Percentiles rank a stretch among this genome's conserved stretches.
Conservation (phyloP, 2,113 vertebrate species). For the Porphyrio hochstetteri region DNA sequence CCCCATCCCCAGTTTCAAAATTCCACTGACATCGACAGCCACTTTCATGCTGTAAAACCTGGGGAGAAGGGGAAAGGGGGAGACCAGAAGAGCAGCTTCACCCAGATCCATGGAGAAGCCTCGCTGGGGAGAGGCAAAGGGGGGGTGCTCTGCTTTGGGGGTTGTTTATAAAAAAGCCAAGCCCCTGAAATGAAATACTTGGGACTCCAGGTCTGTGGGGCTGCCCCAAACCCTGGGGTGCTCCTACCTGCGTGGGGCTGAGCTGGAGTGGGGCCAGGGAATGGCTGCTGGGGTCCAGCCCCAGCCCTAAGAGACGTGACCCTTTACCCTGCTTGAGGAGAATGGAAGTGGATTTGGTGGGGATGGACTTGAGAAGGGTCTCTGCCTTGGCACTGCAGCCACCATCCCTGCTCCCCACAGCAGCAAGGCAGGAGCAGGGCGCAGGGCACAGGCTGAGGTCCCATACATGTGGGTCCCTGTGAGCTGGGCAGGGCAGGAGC, state of each 20-base stretch:
- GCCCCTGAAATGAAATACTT: background rate
- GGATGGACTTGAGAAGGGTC: background rate
- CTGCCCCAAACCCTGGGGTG: background rate
- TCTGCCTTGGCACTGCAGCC: background rate
- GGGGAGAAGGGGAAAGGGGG: background rate
- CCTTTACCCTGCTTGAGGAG: background rate
- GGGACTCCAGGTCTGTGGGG: background rate
- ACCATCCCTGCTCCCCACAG: fast-evolving
- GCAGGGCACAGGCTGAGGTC: background rate
- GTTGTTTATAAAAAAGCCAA: background rate
- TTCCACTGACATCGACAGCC: slow-evolving; percentile 34
- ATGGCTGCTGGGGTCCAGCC: background rate
- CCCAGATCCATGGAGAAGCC: background rate
- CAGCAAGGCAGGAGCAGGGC: background rate
- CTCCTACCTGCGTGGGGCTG: background rate
- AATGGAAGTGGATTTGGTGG: background rate
- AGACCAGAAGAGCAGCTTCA: background rate
- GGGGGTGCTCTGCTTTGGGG: background rate
- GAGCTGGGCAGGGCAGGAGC: background rate
- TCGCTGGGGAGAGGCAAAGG: background rate
- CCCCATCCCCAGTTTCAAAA: background rate
- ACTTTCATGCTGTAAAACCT: slow-evolving; percentile 46
- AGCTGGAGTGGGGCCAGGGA: background rate
- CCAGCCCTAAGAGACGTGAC: fast-evolving
- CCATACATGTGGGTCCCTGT: fast-evolving